Evolutionary conservation across 1,140 invertebrate genomes (phyloP), one percentile per base, ranked within the genome.

Genomic region (Aethina tumida): DNA sequence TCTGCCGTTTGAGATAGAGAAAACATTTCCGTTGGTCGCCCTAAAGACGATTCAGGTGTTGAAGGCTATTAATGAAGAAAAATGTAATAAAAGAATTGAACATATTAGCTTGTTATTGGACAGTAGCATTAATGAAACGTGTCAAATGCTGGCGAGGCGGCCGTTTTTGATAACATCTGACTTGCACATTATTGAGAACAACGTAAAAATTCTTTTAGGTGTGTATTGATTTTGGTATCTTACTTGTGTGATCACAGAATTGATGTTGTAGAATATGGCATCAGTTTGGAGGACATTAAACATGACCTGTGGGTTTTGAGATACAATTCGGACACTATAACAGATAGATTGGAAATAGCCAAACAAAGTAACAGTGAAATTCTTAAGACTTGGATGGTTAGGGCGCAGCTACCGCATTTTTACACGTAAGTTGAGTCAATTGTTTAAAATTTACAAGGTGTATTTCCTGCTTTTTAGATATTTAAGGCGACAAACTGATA

Each of bases 331-430:
- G 43, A 59, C 10, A 49, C 50, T 0, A 62, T 70, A 10, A 43
- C 55, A 38, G 5, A 59, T 20, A 55, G 68, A 3, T 38, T 71
- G 15, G 49, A 62, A 30, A 46, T 52, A 3, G 62, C 62, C 1
- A 62, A 60, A 43, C 38, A 56, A 12, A 57, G 60, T 10, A 62
- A 67, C 10, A 56, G 71, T 13, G 55, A 56, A 20, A 60, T 57
- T 35, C 51, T 70, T 4, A 72, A 70, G 56, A 69, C 70, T 0
- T 73, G 70, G 70, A 70, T 73, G 67, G 54, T 73, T 6, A 55
- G 69, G 12, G 69, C 63, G 32, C 53, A 62, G 3, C 55, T 59
- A 27, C 47, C 60, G 4, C 62, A 62, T 36, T 47, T 68, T 18
- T 58, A 66, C 31, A 64, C 53, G 62, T 63, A 50, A 49, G 47